Evolutionary conservation across 2,888 invertebrate species (phyloP).

Genomic region (Yponomeuta evonymella): DNA sequence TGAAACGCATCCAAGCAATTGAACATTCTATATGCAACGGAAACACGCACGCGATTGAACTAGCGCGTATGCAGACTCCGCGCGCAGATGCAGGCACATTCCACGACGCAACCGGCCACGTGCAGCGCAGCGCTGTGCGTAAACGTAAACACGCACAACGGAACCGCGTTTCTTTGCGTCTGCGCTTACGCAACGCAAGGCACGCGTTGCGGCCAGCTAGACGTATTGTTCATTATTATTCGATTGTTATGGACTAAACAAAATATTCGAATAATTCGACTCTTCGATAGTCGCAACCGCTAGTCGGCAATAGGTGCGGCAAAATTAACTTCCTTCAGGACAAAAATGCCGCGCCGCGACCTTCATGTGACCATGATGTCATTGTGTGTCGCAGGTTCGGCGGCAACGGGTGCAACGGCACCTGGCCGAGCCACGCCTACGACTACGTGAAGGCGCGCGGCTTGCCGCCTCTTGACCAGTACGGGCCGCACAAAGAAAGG

Average conservation of each 20-base stretch:
- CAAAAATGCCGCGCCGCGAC: too few relatives aligned
- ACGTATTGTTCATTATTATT: not conserved
- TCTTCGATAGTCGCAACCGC: not conserved
- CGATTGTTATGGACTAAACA: not conserved
- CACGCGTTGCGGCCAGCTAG: not conserved
- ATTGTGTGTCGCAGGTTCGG: slow-evolving; percentile 37
- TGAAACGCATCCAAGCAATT: too few relatives aligned
- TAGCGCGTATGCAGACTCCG: too few relatives aligned
- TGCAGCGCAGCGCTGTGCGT: too few relatives aligned
- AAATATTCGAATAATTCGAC: too few relatives aligned
- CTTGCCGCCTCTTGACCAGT: slow-evolving; percentile 44
- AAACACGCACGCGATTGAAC: too few relatives aligned
- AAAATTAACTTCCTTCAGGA: not conserved
- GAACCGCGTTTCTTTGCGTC: too few relatives aligned
- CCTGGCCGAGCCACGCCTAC: slow-evolving; percentile 59
- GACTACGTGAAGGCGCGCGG: slow-evolving; percentile 49
- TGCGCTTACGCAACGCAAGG: too few relatives aligned
- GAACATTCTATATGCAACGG: too few relatives aligned
- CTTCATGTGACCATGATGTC: too few relatives aligned
- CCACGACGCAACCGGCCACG: not conserved
- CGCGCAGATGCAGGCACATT: too few relatives aligned
- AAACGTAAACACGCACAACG: too few relatives aligned
- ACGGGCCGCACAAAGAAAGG: slow-evolving; percentile 42
- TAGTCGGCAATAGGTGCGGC: not conserved
- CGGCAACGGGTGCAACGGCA: slow-evolving; percentile 47